Conservation (phyloP, 2,888 invertebrate genomes). For the Calameuta pallipes region DNA sequence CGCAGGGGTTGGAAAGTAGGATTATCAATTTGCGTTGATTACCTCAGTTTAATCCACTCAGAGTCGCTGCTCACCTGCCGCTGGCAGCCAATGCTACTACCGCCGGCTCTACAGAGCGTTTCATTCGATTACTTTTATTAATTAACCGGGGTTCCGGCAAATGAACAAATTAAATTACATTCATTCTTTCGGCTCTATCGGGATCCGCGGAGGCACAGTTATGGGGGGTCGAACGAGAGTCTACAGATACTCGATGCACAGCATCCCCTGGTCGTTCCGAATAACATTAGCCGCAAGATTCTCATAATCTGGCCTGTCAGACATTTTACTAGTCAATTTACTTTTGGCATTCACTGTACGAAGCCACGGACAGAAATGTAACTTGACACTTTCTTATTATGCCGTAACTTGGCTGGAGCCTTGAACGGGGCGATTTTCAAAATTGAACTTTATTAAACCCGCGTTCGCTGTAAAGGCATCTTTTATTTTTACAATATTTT, state of each 20-base stretch:
- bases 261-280: background rate
- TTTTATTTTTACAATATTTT: background rate
- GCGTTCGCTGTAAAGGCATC: background rate
- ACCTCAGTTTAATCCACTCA: conserved; percentile 60
- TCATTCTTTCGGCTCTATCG: conserved; percentile 35
- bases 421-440: background rate
- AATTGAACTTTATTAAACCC: background rate
- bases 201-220: background rate
- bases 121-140: conserved; percentile 58
- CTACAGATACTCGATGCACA: background rate
- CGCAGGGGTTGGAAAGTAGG: conserved; percentile 45
- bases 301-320: background rate
- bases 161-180: conserved; percentile 54
- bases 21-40: conserved; percentile 62
- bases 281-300: background rate
- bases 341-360: background rate
- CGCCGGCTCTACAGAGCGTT: conserved; percentile 32
- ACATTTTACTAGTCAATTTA: background rate
- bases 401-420: background rate
- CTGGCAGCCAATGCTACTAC: conserved; percentile 36
- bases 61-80: conserved; percentile 55
- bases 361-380: background rate
- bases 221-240: background rate
- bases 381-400: background rate
- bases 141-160: conserved; percentile 50